phyloP scores from a whole-genome alignment of 2,888 invertebrate species.

The Ptycholaimellus sp. region DNA sequence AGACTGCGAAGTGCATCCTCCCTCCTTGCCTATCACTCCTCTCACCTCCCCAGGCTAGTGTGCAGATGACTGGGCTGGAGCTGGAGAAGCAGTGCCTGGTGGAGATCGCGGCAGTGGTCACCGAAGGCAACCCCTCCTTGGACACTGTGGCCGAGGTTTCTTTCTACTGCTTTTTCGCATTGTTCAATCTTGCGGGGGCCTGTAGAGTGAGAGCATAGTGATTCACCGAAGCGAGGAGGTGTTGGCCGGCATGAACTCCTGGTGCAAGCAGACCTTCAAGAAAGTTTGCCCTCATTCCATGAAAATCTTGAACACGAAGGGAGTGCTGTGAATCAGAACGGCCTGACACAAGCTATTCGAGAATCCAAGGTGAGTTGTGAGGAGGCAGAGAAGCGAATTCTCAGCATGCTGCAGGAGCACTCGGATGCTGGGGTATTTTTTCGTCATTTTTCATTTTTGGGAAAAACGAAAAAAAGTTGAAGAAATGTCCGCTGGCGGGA shows the following conservation, averaged over 20 bases:
- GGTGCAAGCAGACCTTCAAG: constrained; percentile 56
- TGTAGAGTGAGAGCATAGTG: constrained; percentile 43
- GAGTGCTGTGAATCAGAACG: neutral
- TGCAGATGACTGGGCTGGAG: constrained; percentile 66
- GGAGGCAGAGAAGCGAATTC: constrained; percentile 40
- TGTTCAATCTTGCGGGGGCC: constrained; percentile 2
- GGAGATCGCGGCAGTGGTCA: constrained; percentile 68
- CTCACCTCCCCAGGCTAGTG: neutral
- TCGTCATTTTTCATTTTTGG: neutral
- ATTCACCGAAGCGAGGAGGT: constrained; percentile 50
- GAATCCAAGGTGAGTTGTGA: constrained; percentile 41
- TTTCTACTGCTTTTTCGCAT: neutral
- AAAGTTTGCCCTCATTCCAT: constrained; percentile 36
- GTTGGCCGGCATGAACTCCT: constrained; percentile 50
- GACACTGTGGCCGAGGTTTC: constrained; percentile 13
- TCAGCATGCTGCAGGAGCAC: constrained; percentile 19
- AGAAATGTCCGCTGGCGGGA: constrained; percentile 48
- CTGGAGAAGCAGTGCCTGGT: constrained; percentile 50
- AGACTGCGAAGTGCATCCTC: constrained; percentile 19
- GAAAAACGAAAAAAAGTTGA: neutral
- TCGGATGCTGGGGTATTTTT: constrained; percentile 4
- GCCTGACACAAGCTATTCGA: constrained; percentile 44
- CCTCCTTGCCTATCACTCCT: too few species aligned
- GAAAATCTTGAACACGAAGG: constrained; percentile 37
- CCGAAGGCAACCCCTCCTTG: constrained; percentile 35